Base-by-base conservation (phyloP, 2,113 vertebrate genomes). In the Melospiza georgiana region DNA sequence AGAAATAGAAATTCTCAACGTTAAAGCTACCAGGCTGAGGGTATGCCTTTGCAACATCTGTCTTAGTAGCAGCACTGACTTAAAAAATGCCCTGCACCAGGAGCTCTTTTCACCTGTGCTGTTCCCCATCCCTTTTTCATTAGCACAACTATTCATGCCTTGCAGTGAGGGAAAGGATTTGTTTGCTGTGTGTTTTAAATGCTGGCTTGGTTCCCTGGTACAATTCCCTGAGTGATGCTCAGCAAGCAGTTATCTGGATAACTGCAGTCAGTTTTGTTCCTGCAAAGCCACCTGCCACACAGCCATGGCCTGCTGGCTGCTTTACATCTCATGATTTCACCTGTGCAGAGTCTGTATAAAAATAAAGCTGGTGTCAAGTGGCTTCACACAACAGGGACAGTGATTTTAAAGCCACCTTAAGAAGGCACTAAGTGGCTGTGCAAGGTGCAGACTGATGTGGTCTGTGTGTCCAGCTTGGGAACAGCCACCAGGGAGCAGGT, bases 381-480 rank as follows among this genome's bases (percentile, higher is more conserved):
- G 28, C n/a, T n/a, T 24, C 1, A 1, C 13, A 16, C 12, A 24
- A 14, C 71, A 46, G 31, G 39, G 31, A 7, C 16, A 11, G 15
- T 4, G 7, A 9, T 59, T 83, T 46, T 43, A 15, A 12, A 67
- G 15, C 8, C 33, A 27, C 39, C 31, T 19, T 58, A 49, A 49
- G 19, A 31, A 41, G 22, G 33, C 62, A 33, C 5, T 10, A 12
- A 31, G 65, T 33, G 57, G 23, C 48, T 20, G 35, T 41, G 57
- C 21, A 13, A 33, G 52, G 46, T 2, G 1, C 6, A 16, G 46
- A 4, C 15, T 39, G n/a, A 13, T 2, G 48, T 25, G 9, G 5
- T 58, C 39, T 4, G 0, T 24, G 33, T 72, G 65, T 67, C 57
- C 74, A 62, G 61, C 23, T 49, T 25, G 23, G 37, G 23, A 37